A percentile compares a stretch with the other conserved stretches of the same genome.
These are phyloP conservation scores for Acrocephalus arundinaceus DNA, from an alignment of 2,113 vertebrate species.

Conservation along the genomic window DNA sequence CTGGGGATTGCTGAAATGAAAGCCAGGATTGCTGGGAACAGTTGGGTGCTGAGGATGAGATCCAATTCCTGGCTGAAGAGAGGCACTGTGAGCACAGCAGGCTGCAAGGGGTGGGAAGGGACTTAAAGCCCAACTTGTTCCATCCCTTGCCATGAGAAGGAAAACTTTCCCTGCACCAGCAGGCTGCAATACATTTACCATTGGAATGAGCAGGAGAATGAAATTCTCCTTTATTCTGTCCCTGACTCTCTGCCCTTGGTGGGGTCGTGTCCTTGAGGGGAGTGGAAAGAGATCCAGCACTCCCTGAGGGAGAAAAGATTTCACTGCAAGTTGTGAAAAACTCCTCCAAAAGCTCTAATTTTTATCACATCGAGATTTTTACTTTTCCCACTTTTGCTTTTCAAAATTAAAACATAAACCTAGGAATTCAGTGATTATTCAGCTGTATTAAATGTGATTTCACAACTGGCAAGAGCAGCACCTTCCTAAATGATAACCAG, in stretches of 20 bases:
- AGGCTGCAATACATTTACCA: fast-evolving
- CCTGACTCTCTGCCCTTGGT: neutral
- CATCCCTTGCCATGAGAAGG: neutral
- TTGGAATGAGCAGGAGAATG: neutral
- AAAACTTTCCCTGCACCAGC: neutral
- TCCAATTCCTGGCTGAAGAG: neutral
- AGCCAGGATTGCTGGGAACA: neutral
- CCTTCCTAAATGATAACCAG: neutral
- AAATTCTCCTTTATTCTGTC: neutral
- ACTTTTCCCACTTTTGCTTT: neutral
- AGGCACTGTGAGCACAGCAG: neutral
- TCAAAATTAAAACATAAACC: neutral
- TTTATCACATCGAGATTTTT: neutral
- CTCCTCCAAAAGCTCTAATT: neutral
- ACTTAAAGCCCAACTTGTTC: neutral
- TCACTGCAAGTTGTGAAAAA: neutral
- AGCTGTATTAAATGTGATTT: neutral
- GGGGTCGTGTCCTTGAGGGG: fast-evolving
- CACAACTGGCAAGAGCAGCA: neutral
- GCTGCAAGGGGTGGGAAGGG: neutral
- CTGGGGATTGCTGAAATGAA: neutral
- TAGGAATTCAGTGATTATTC: neutral
- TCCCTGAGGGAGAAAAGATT: neutral
- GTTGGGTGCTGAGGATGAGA: neutral
- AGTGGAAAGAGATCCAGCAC: neutral